Percentiles rank a stretch among this genome's conserved stretches.
Conservation (phyloP, 2,113 vertebrate species). For the Numida meleagris region DNA sequence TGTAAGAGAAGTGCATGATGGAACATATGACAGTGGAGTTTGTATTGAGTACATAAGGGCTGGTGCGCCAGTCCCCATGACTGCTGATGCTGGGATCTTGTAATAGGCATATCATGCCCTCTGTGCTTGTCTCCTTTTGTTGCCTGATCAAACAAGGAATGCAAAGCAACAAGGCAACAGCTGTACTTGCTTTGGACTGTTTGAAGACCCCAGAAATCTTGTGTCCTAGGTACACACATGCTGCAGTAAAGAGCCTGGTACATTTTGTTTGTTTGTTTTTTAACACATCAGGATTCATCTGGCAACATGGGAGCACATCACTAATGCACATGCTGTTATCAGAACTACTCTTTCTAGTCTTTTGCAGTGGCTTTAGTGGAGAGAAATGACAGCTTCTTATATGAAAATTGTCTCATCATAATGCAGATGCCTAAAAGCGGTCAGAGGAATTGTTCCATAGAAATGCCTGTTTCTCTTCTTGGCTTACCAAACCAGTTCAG, state of each 20-base stretch:
- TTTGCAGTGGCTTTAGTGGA: neutral
- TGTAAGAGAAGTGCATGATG: neutral
- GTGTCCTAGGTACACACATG: neutral
- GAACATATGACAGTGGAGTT: neutral
- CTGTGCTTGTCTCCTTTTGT: neutral
- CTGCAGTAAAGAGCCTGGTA: neutral
- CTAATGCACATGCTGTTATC: neutral
- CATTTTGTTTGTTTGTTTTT: neutral
- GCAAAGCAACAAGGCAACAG: neutral
- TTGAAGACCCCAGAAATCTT: neutral
- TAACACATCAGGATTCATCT: neutral
- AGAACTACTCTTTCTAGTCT: neutral
- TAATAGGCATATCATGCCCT: accelerated
- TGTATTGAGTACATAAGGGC: neutral
- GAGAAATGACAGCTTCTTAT: neutral
- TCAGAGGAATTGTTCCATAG: neutral
- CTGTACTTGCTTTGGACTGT: neutral
- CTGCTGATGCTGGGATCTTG: neutral
- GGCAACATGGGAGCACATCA: neutral
- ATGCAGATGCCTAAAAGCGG: neutral
- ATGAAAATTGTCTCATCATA: neutral
- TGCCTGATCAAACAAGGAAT: neutral
- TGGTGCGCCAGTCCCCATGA: neutral
- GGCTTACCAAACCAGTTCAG: neutral
- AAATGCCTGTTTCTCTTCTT: neutral